A percentile compares a stretch with the other conserved stretches of the same genome.
These are phyloP conservation scores for Apodemia hepburni DNA, from an alignment of 2,888 invertebrate species.

Conservation along the genomic window DNA sequence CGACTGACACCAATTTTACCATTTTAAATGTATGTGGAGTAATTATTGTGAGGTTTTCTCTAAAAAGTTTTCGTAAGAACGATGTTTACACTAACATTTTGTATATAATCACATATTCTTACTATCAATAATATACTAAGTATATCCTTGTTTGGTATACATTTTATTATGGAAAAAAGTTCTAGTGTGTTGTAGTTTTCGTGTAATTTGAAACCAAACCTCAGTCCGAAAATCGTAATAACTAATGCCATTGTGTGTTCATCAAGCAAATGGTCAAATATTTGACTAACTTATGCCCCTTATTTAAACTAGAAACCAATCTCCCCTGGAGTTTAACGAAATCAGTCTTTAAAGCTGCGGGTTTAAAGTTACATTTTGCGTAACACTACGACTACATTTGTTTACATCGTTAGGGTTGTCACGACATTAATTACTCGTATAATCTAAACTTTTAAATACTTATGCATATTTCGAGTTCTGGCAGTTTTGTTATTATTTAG, in stretches of 20 bases:
- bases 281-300: conserved; percentile 43
- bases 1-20: too few species aligned
- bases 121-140: too few species aligned
- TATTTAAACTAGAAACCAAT: conserved; percentile 41
- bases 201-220: neutral
- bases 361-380: neutral
- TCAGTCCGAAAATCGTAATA: conserved; percentile 3
- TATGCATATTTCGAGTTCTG: too few species aligned
- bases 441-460: neutral
- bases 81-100: too few species aligned
- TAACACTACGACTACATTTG: neutral
- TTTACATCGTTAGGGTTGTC: neutral
- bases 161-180: too few species aligned
- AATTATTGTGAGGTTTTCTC: too few species aligned
- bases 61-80: too few species aligned
- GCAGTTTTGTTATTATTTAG: too few species aligned
- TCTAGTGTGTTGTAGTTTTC: neutral
- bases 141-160: too few species aligned
- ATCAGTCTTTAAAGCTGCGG: neutral
- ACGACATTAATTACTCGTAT: neutral
- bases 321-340: neutral
- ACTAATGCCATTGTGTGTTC: conserved; percentile 30
- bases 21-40: too few species aligned
- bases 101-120: too few species aligned
- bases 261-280: conserved; percentile 62